Evolutionary conservation across 2,113 vertebrate genomes (phyloP).

Genomic region (Saguinus midas): DNA sequence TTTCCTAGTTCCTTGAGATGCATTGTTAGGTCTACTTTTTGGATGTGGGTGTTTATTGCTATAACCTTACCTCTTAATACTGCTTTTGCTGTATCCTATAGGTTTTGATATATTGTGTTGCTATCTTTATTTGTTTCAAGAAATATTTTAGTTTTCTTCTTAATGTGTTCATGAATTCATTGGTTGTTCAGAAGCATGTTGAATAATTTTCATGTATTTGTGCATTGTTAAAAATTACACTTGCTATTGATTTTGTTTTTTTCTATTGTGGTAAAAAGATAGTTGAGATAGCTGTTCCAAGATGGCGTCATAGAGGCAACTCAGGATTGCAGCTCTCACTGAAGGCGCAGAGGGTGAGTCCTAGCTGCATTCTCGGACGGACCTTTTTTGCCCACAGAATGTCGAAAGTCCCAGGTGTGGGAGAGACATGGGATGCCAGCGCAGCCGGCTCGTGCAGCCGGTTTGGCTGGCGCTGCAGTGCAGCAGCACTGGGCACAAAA

Average conservation of each 20-base stretch:
- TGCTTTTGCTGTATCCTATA: not conserved
- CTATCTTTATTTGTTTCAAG: not conserved
- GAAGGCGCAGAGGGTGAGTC: no score
- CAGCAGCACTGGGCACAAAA: no score
- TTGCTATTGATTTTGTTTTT: not conserved
- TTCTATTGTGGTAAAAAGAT: not conserved
- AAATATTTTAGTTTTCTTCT: not conserved
- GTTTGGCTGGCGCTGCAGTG: no score
- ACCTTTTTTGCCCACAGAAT: no score
- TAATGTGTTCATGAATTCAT: not conserved
- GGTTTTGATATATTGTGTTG: not conserved
- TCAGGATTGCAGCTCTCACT: no score
- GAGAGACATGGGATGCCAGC: no score
- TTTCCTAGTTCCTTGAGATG: not conserved
- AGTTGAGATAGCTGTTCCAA: not conserved
- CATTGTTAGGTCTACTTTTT: not conserved
- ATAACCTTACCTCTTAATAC: not conserved
- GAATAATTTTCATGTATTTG: not conserved
- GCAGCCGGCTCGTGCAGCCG: no score
- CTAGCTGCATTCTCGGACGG: no score
- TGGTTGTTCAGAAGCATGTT: not conserved
- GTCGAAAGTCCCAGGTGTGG: no score
- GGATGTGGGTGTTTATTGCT: not conserved
- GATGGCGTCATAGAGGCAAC: no score
- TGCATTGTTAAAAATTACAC: not conserved